Percentiles rank a stretch among this genome's conserved stretches.
phyloP scores from a whole-genome alignment of 1,140 invertebrate species.

The Pogonognathellus flavescens region DNA sequence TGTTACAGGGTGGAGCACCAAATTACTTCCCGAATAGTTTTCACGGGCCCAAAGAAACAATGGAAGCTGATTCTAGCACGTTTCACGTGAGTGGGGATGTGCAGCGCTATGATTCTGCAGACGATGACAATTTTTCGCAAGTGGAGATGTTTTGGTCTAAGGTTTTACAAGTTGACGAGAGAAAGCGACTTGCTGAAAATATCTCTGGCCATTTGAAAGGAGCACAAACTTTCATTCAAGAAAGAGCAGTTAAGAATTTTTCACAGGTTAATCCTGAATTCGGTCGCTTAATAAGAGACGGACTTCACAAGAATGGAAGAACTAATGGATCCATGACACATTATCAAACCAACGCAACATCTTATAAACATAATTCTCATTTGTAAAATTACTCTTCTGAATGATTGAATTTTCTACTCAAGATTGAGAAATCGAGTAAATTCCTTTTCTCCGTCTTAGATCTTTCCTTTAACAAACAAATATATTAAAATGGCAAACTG shows the following conservation, averaged over 20 bases:
- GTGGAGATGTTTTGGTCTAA: slow-evolving; percentile 85
- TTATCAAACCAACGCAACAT: slow-evolving; percentile 42
- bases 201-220: slow-evolving; percentile 83
- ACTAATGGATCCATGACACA: slow-evolving; percentile 39
- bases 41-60: slow-evolving; percentile 79
- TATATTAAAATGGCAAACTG: too few species aligned
- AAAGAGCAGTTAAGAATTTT: slow-evolving; percentile 85
- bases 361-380: slow-evolving; percentile 52
- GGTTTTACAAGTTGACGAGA: slow-evolving; percentile 81
- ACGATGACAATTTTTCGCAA: slow-evolving; percentile 94
- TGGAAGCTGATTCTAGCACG: slow-evolving; percentile 70
- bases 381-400: slow-evolving; percentile 11
- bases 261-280: slow-evolving; percentile 69
- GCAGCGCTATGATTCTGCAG: slow-evolving; percentile 80
- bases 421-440: too few species aligned
- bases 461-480: too few species aligned
- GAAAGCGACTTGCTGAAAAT: slow-evolving; percentile 82
- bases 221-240: slow-evolving; percentile 88
- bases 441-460: too few species aligned
- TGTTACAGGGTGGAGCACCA: slow-evolving; percentile 85
- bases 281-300: slow-evolving; percentile 65
- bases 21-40: slow-evolving; percentile 98
- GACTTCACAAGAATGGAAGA: slow-evolving; percentile 53
- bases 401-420: too few species aligned
- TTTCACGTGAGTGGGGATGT: slow-evolving; percentile 66